A percentile compares a stretch with the other conserved stretches of the same genome.
Evolutionary conservation across 1,140 invertebrate species (phyloP).

Genomic region (Aplysia californica): DNA sequence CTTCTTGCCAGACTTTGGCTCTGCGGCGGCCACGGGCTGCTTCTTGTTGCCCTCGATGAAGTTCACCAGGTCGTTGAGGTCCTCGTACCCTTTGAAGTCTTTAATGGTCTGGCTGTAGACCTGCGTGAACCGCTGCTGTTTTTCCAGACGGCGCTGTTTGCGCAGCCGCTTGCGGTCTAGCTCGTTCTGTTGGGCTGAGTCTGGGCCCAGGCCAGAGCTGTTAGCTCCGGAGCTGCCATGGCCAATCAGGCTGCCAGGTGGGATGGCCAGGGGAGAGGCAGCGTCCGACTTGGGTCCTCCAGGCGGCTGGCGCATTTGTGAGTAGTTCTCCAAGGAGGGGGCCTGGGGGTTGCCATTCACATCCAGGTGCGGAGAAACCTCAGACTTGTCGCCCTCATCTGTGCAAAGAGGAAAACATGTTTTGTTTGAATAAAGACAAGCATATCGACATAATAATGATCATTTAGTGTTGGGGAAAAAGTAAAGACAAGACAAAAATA

Average conservation of each 20-base stretch:
- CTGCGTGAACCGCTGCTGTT: background rate
- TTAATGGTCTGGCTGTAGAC: too few species aligned
- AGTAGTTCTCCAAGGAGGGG: background rate
- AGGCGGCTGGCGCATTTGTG: conserved; percentile 9
- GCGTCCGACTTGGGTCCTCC: too few species aligned
- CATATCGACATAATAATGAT: too few species aligned
- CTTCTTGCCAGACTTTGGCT: background rate
- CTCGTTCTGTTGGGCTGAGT: background rate
- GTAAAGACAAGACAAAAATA: too few species aligned
- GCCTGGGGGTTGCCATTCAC: conserved; percentile 10
- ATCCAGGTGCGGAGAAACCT: background rate
- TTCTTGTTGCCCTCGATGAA: background rate
- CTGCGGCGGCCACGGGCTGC: too few species aligned
- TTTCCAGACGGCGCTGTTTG: background rate
- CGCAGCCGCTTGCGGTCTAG: conserved; percentile 1
- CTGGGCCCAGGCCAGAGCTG: too few species aligned
- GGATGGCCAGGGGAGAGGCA: too few species aligned
- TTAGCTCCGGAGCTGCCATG: too few species aligned
- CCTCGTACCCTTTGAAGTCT: background rate
- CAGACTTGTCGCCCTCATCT: conserved; percentile 6
- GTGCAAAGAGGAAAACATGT: background rate
- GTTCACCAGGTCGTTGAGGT: conserved; percentile 1
- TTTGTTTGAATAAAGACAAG: too few species aligned
- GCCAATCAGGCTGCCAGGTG: background rate
- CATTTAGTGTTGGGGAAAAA: too few species aligned